Evolutionary conservation across 2,888 invertebrate species (phyloP).

Genomic region (Vesta saturnalis): DNA sequence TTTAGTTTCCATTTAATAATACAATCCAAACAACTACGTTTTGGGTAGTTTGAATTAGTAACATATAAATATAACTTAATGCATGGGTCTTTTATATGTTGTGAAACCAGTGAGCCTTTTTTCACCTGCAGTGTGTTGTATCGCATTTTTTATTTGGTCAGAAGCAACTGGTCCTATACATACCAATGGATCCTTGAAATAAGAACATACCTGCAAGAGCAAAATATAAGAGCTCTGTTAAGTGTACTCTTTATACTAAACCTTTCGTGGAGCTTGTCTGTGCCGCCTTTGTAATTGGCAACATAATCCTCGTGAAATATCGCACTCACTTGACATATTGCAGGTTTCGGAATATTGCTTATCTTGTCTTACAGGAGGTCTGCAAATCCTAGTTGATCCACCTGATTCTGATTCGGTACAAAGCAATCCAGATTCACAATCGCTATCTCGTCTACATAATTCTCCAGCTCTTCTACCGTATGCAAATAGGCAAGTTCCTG

Average conservation of each 20-base stretch:
- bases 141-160: constrained; percentile 74
- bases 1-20: constrained; percentile 26
- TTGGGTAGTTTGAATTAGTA: constrained; percentile 2
- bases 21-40: constrained; percentile 13
- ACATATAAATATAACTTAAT: constrained; percentile 48
- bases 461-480: constrained; percentile 84
- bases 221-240: neutral
- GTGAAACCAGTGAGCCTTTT: constrained; percentile 74
- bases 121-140: constrained; percentile 84
- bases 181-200: constrained; percentile 88
- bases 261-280: constrained; percentile 85
- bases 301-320: constrained; percentile 85
- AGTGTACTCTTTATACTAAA: constrained; percentile 56
- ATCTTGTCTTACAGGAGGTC: constrained; percentile 77
- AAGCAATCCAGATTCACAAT: constrained; percentile 84
- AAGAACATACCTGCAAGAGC: constrained; percentile 78
- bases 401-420: constrained; percentile 79
- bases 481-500: constrained; percentile 73
- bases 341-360: constrained; percentile 90
- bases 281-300: constrained; percentile 89
- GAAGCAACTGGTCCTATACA: constrained; percentile 88
- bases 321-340: constrained; percentile 83
- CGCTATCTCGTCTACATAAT: constrained; percentile 82
- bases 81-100: constrained; percentile 64
- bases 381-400: constrained; percentile 74